Percentiles rank a stretch among this genome's conserved stretches.
Evolutionary conservation across 2,797 vertebrate genomes (phyloP).

Genomic region (Lithobates pipiens): DNA sequence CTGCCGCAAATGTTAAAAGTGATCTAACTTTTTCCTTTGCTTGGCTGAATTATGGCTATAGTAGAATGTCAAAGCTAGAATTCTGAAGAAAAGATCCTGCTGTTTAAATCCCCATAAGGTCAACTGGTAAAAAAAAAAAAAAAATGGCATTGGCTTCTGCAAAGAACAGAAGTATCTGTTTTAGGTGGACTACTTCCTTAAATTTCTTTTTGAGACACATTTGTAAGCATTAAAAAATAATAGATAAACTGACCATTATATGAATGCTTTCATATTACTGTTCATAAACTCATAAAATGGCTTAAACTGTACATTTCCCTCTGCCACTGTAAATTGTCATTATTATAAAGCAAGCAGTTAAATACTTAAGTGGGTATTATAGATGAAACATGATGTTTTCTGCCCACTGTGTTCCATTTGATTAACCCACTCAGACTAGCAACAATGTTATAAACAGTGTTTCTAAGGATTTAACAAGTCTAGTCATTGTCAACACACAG

Average conservation of each 20-base stretch:
- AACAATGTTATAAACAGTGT: conserved; percentile 39
- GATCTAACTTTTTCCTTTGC: background rate
- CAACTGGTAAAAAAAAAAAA: too few species aligned
- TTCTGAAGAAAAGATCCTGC: background rate
- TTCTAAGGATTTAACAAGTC: conserved; percentile 34
- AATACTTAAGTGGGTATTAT: conserved; percentile 51
- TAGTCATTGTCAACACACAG: conserved; percentile 50
- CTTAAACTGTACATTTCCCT: background rate
- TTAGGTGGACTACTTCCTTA: too few species aligned
- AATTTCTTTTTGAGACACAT: too few species aligned
- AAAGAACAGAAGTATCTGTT: too few species aligned
- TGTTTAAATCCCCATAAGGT: background rate
- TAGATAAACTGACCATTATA: background rate
- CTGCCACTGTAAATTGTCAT: conserved; percentile 3
- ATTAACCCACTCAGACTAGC: conserved; percentile 49
- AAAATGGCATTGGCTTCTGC: too few species aligned
- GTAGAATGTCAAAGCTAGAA: background rate
- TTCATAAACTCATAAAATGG: background rate
- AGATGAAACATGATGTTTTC: conserved; percentile 21
- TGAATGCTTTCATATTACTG: background rate
- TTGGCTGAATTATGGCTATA: background rate
- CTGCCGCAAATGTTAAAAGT: too few species aligned
- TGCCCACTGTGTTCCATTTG: conserved; percentile 48
- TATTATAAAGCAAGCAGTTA: background rate
- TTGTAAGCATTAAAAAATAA: too few species aligned